phyloP scores from a whole-genome alignment of 1,140 invertebrate genomes.

The Semibalanus balanoides region DNA sequence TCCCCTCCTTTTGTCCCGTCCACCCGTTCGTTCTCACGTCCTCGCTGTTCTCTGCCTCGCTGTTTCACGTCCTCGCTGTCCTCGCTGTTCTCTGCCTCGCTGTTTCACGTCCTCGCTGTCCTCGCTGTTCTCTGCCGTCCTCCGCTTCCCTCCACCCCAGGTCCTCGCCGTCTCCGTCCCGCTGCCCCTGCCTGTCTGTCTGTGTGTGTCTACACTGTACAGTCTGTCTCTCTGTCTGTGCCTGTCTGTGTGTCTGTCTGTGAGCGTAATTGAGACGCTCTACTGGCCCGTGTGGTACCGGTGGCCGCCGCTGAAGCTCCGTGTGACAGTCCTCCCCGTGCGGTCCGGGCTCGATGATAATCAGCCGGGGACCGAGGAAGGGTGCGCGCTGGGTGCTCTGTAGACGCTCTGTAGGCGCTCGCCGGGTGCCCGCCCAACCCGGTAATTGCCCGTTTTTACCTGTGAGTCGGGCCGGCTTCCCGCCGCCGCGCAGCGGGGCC shows the following conservation, averaged over 20 bases:
- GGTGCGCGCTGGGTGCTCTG: too few species aligned
- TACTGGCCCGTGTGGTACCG: neutral
- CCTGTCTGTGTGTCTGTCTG: neutral
- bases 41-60: too few species aligned
- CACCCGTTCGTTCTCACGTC: too few species aligned
- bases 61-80: too few species aligned
- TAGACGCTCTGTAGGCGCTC: too few species aligned
- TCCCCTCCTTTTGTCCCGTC: too few species aligned
- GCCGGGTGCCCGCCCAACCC: too few species aligned
- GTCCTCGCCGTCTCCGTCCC: neutral
- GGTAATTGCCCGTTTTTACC: conserved; percentile 1
- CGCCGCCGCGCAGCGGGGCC: too few species aligned
- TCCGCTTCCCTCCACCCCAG: too few species aligned
- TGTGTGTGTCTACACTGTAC: neutral
- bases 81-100: too few species aligned
- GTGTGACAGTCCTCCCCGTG: neutral
- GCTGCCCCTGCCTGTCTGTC: neutral
- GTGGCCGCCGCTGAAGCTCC: neutral
- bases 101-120: too few species aligned
- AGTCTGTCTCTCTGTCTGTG: neutral
- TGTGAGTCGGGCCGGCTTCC: neutral
- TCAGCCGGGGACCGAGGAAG: neutral
- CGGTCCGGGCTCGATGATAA: neutral
- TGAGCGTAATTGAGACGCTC: neutral
- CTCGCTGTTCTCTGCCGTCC: too few species aligned